Percentiles rank a stretch among this genome's conserved stretches.
Evolutionary conservation across 1,140 invertebrate species (phyloP).

Genomic region (Pinna nobilis): DNA sequence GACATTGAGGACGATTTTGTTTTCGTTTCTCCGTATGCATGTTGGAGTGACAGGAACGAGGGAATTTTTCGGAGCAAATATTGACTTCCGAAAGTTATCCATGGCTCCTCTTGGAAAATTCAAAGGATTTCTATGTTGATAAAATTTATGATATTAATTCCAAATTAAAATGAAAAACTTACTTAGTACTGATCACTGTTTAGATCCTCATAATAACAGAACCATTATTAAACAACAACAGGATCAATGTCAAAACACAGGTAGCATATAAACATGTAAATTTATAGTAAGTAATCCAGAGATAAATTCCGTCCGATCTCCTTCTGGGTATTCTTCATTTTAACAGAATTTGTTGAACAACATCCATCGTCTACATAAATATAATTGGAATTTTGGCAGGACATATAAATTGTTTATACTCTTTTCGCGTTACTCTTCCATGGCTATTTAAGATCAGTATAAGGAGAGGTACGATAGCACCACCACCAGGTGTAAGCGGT

Average conservation of each 20-base stretch:
- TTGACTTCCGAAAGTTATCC: constrained; percentile 30
- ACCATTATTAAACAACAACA: too few species aligned
- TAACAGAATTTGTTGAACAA: constrained; percentile 18
- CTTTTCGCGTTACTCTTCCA: not conserved
- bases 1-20: constrained; percentile 92
- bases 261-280: constrained; percentile 5
- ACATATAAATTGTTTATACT: constrained; percentile 19
- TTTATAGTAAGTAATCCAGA: not conserved
- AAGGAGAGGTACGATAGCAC: not conserved
- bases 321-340: constrained; percentile 3
- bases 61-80: constrained; percentile 52
- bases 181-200: not conserved
- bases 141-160: constrained; percentile 9
- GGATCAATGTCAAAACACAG: constrained; percentile 15
- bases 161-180: not conserved
- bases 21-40: constrained; percentile 38
- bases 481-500: not conserved
- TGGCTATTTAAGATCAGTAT: constrained; percentile 6
- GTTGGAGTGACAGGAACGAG: constrained; percentile 36
- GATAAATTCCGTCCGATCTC: not conserved
- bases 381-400: constrained; percentile 14
- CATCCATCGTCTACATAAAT: not conserved
- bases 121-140: not conserved
- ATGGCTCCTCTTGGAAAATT: constrained; percentile 5
- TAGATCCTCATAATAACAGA: too few species aligned